Percentiles rank a stretch among this genome's conserved stretches.
phyloP scores from a whole-genome alignment of 2,113 vertebrate species.

The Rhea pennata region DNA sequence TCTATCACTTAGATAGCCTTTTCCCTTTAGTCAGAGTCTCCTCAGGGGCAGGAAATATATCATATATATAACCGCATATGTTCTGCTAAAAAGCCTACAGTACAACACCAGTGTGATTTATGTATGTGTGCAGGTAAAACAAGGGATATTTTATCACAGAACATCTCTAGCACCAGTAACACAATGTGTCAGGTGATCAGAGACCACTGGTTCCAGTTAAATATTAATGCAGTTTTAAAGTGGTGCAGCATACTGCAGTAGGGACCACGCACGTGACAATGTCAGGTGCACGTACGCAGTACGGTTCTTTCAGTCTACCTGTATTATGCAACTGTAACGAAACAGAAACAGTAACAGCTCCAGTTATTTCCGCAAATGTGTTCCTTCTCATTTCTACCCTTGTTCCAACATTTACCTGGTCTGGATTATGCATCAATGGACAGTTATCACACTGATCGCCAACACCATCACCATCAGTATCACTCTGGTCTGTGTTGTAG shows the following conservation, averaged over 20 bases:
- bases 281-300: background rate
- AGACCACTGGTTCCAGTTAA: no score
- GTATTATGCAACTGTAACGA: background rate
- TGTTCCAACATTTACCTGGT: conserved; percentile 82
- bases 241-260: background rate
- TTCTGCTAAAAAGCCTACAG: background rate
- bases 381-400: background rate
- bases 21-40: background rate
- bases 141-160: background rate
- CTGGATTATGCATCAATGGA: conserved; percentile 92
- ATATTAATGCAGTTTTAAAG: background rate
- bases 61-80: background rate
- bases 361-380: background rate
- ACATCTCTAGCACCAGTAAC: background rate
- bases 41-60: background rate
- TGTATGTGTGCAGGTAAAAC: background rate
- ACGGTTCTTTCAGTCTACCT: background rate
- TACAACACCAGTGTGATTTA: background rate
- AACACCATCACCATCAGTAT: conserved; percentile 93
- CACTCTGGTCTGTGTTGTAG: conserved; percentile 95
- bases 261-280: background rate
- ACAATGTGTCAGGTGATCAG: background rate
- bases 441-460: conserved; percentile 99
- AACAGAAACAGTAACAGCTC: background rate
- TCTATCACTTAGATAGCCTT: background rate